These are phyloP conservation scores for Triops longicaudatus DNA, from an alignment of 1,140 invertebrate genomes.

Conservation along the genomic window DNA sequence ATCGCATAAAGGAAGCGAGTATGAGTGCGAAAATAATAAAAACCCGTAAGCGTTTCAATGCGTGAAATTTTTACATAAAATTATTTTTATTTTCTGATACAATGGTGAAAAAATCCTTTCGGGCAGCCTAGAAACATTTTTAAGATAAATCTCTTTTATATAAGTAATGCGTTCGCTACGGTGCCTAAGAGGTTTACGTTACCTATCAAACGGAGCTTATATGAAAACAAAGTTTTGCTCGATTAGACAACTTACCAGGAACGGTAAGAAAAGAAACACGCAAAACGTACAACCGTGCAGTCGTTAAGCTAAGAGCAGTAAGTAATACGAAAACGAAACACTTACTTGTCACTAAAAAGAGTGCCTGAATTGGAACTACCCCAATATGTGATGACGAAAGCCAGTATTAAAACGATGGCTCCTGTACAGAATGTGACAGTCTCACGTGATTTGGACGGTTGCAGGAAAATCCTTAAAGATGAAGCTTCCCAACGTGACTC, in stretches of 20 bases:
- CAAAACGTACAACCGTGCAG: background rate
- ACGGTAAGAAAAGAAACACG: background rate
- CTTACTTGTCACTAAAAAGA: constrained; percentile 45
- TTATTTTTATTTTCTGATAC: no score
- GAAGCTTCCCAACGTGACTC: constrained; percentile 75
- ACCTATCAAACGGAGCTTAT: no score
- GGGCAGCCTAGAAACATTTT: background rate
- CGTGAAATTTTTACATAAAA: no score
- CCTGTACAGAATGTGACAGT: constrained; percentile 55
- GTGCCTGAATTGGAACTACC: constrained; percentile 53
- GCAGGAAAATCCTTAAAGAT: constrained; percentile 68
- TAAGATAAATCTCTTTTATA: background rate
- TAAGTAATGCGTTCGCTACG: background rate
- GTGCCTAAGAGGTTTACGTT: no score
- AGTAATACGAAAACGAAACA: background rate
- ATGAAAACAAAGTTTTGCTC: no score
- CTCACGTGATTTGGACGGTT: constrained; percentile 61
- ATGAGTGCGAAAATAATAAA: no score
- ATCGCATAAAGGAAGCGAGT: no score
- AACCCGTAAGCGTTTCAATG: no score
- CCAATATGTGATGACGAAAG: constrained; percentile 60
- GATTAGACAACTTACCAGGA: no score
- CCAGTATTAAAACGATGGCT: constrained; percentile 50
- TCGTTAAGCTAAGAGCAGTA: background rate
- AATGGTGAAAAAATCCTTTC: no score